Evolutionary conservation across 2,113 vertebrate genomes (phyloP).

Genomic region (Microtus richardsoni): DNA sequence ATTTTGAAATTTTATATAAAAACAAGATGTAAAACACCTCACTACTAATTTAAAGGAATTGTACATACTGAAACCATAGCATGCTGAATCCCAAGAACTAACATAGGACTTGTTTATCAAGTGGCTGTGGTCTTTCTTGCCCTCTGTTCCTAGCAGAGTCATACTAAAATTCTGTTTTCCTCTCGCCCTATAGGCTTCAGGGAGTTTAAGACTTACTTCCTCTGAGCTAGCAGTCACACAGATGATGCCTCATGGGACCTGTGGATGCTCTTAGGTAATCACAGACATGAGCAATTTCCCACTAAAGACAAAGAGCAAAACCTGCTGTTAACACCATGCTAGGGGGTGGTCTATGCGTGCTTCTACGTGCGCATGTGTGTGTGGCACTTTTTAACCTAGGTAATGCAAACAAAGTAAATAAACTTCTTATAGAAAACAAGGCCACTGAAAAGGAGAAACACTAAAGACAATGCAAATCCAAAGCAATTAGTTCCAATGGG

Average conservation of each 20-base stretch:
- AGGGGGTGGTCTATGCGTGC: background rate
- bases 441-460: background rate
- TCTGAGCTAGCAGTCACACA: background rate
- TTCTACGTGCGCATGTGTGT: background rate
- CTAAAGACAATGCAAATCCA: background rate
- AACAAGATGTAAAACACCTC: background rate
- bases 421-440: background rate
- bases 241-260: background rate
- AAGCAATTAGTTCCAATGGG: background rate
- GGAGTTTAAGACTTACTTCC: background rate
- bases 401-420: background rate
- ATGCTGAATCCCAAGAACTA: background rate
- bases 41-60: conserved; percentile 16
- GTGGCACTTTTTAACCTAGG: background rate
- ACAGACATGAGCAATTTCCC: background rate
- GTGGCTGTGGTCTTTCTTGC: background rate
- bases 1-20: conserved; percentile 37
- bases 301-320: conserved; percentile 4
- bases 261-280: background rate
- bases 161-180: background rate
- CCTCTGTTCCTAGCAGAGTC: background rate
- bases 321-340: background rate
- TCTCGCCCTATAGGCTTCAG: background rate
- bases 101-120: background rate
- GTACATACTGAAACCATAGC: background rate